Conservation (phyloP, 2,888 invertebrate species). For the Philonicus albiceps region DNA sequence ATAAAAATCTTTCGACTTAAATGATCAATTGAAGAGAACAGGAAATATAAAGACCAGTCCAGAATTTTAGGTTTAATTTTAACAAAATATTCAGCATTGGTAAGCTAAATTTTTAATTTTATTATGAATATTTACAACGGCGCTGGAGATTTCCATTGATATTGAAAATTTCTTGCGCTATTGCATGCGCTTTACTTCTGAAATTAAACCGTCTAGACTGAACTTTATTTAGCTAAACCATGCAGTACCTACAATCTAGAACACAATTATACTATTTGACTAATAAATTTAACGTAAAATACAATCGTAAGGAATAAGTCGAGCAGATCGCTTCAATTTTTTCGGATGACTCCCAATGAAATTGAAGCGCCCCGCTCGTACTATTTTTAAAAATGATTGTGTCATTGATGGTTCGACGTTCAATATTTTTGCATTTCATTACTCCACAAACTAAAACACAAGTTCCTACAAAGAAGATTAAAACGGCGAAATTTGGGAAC, state of each 20-base stretch:
- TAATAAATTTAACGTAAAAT: background rate
- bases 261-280: background rate
- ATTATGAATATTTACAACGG: too few relatives aligned
- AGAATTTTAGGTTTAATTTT: background rate
- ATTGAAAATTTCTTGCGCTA: background rate
- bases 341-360: background rate
- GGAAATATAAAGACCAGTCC: background rate
- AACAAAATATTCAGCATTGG: too few relatives aligned
- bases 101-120: too few relatives aligned
- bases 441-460: background rate
- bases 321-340: constrained; percentile 15
- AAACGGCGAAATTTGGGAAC: background rate
- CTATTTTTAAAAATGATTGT: background rate
- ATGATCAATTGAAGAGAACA: background rate
- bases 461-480: background rate
- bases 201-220: background rate
- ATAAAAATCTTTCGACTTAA: background rate
- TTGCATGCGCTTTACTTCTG: background rate
- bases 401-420: constrained; percentile 65
- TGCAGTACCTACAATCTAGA: background rate
- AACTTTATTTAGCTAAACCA: background rate
- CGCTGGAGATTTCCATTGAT: background rate
- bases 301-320: background rate
- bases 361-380: constrained; percentile 5
- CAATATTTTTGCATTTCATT: constrained; percentile 53